Base-by-base conservation (phyloP, 1,140 invertebrate species). In the Habropoda laboriosa region DNA sequence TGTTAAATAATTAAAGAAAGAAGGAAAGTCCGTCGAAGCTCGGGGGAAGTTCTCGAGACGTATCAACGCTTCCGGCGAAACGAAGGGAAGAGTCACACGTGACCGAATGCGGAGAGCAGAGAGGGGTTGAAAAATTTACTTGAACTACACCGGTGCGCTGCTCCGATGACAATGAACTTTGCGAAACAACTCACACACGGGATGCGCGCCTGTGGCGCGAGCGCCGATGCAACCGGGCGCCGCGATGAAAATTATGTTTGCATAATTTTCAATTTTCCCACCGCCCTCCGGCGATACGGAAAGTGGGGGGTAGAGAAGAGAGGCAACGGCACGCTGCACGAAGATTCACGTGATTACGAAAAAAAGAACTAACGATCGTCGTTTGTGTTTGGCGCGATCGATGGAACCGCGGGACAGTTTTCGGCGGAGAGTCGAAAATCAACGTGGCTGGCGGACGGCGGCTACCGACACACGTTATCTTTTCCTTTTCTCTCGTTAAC, bases 231-330 rank as follows among this genome's bases (percentile, higher is more conserved):
- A 30, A 80, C 47, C 60, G 45, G 30, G 60, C 71, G 64, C 51
- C 45, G 13, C 40, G 64, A 60, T 57, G 66, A 67, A 77, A 84
- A 84, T 84, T 63, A 81, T 73, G 79, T 85, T 84, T 84, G 83
- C 79, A 84, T 85, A 84, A 81, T 85, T 81, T 85, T 80, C 81
- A 85, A 85, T 85, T 80, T 81, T 24, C 57, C 8, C 21, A 32
- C 4, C 53, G 45, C 47, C 51, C 57, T 32, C 21, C 55, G 58
- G 67, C 64, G 47, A 38, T 64, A 32, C 21, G 13, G 13, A n/a
- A n/a, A n/a, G n/a, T n/a, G n/a, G n/a, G n/a, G n/a, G n/a, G n/a
- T n/a, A n/a, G n/a, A n/a, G n/a, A n/a, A n/a, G 30, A 30, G 51
- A 83, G 13, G 60, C 30, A 24, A 67, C 42, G 38, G 64, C 27